Percentiles rank a stretch among this genome's conserved stretches.
Conservation (phyloP, 2,113 vertebrate species). For the Apaloderma vittatum region DNA sequence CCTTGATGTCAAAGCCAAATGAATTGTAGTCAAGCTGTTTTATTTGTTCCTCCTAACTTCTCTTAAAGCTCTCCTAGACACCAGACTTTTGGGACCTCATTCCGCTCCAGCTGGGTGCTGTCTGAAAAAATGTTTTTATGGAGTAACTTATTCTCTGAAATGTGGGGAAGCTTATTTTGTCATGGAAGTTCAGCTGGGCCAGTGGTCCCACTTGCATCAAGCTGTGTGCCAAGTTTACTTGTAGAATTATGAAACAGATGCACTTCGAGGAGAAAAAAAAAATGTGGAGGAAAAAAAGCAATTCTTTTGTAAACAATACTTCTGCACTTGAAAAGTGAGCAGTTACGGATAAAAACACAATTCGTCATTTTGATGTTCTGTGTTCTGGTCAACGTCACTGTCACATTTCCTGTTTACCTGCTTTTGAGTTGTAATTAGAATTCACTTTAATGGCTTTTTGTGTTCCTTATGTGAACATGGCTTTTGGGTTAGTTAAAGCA, state of each 20-base stretch:
- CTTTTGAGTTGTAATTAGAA: not conserved
- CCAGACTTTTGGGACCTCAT: not conserved
- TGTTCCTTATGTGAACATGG: not conserved
- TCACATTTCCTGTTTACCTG: not conserved
- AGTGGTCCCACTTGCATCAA: not conserved
- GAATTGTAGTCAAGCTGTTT: not conserved
- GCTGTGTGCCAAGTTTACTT: not conserved
- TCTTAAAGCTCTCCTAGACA: not conserved
- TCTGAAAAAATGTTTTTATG: not conserved
- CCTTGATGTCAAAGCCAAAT: not conserved
- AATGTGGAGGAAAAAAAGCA: rapidly evolving
- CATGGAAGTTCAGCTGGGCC: not conserved
- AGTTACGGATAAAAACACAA: not conserved
- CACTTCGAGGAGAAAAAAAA: not conserved
- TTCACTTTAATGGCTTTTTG: not conserved
- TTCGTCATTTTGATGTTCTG: not conserved
- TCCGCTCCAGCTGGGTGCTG: not conserved
- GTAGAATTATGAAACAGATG: not conserved
- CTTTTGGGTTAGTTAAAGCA: not conserved
- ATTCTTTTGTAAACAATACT: not conserved
- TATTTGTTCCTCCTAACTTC: not conserved
- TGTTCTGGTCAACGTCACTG: not conserved
- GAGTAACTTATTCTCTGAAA: not conserved
- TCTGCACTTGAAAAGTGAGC: not conserved
- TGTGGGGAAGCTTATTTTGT: not conserved